Evolutionary conservation across 2,797 vertebrate genomes (phyloP), one percentile per base, ranked within the genome.

Genomic region (Stomatorhinus walkeri): DNA sequence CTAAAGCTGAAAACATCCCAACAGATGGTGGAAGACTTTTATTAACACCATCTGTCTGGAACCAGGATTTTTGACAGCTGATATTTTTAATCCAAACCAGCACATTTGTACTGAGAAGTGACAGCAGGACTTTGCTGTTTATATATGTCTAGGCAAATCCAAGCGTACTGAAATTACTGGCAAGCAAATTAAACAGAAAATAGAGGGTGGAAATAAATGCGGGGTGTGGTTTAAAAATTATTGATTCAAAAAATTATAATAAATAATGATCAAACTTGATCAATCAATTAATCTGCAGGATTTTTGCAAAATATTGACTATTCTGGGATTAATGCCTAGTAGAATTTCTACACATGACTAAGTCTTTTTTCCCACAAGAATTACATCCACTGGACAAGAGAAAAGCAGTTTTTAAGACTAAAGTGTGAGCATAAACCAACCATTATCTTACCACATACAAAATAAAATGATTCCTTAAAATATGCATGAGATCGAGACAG

Each of bases 11-110:
- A 85, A 51, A 85, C 79, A 83, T 19, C 43, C 14, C 19, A 83
- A 22, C 79, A 48, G 79, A 83, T 43, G 40, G 79, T 48, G 6
- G 79, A 3, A 83, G 40, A 83, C 68, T 14, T 83, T 46, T 83
- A 83, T 83, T 83, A 43, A 83, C 40, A 83, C 79, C 79, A 83
- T 83, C 79, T 76, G 68, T 76, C 36, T 83, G n/a, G 43, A 43
- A 83, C 16, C 19, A 83, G 36, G 43, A 83, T 83, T 83, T 43
- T 83, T 43, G 79, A 14, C n/a, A 83, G 43, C 19, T 83, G 36
- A 43, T n/a, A 43, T 43, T 83, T 46, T 83, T 48, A 83, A 43
- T 43, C 40, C 12, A 36, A n/a, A 76, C 68, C 32, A 76, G 68
- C 68, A 76, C 28, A 76, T 40, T 76, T 6, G 4, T 76, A 19